These are phyloP conservation scores for Corythornis leucogaster DNA, from an alignment of 2,797 vertebrate genomes.

Conservation along the genomic window DNA sequence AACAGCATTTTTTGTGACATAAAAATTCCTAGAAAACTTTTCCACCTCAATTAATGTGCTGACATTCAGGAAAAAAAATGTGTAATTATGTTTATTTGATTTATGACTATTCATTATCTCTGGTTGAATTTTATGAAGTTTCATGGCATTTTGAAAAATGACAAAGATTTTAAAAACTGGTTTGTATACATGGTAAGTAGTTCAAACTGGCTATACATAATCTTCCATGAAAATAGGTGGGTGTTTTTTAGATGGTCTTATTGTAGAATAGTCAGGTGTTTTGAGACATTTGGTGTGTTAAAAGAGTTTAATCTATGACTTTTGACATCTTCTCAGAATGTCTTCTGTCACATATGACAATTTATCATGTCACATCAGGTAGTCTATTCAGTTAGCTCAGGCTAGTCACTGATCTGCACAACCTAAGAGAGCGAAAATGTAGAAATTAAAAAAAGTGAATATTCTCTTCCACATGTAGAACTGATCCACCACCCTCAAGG, in stretches of 20 bases:
- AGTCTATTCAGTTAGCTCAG: background rate
- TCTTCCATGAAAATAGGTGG: background rate
- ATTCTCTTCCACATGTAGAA: background rate
- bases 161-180: background rate
- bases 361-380: background rate
- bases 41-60: background rate
- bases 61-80: background rate
- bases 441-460: background rate
- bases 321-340: background rate
- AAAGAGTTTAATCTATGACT: background rate
- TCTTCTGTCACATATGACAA: background rate
- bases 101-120: background rate
- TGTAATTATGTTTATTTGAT: background rate
- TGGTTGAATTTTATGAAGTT: background rate
- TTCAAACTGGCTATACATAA: background rate
- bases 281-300: background rate
- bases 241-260: background rate
- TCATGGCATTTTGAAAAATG: background rate
- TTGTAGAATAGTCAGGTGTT: background rate
- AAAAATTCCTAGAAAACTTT: background rate
- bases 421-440: accelerated
- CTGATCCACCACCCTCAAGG: too few species aligned
- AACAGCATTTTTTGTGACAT: background rate
- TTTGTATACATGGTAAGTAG: background rate
- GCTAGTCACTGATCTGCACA: background rate